Base-by-base conservation (phyloP, 2,888 invertebrate genomes). In the Rutpela maculata region DNA sequence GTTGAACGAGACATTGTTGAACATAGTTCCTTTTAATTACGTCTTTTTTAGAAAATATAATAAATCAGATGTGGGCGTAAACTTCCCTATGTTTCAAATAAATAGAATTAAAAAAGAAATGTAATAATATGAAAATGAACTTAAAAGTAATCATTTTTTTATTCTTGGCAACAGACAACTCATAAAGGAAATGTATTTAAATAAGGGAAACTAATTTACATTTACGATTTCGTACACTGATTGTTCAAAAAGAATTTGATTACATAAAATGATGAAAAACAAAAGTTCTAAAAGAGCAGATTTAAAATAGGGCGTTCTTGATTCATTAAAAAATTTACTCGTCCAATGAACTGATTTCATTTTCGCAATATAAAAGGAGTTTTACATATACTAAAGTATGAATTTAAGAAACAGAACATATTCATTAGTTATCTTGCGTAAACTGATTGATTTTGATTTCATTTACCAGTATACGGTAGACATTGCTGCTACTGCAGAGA, bases 201-300 rank as follows among this genome's bases (percentile, higher is more conserved):
- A 35, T 9, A 35, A 43, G 15, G 43, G 43, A 12, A 11, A 43
- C 43, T 15, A 43, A 43, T 43, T 43, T 43, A 12, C 15, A 43
- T 43, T 43, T 43, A 43, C 43, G 31, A 43, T 43, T 43, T 1
- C 12, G 43, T 50, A n/a, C 50, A 50, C 6, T 50, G 50, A 15
- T n/a, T n/a, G n/a, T n/a, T 50, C 50, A 50, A 50, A 50, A 50
- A n/a, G 15, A 50, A 50, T 50, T 50, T 50, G 50, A n/a, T 50
- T 50, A 50, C 43, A 15, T 15, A 43, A 43, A 43, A 11, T 43
- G 31, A 35, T 35, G 31, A 35, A 35, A 35, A 35, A 35, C 31
- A 35, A 35, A 35, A 35, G 31, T 26, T 26, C 26, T 9, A 35
- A 7, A 35, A 0, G 31, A 35, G 31, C 9, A 9, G 31, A 35